Percentiles rank a stretch among this genome's conserved stretches.
Conservation (phyloP, 2,113 vertebrate species). For the Agapornis roseicollis region DNA sequence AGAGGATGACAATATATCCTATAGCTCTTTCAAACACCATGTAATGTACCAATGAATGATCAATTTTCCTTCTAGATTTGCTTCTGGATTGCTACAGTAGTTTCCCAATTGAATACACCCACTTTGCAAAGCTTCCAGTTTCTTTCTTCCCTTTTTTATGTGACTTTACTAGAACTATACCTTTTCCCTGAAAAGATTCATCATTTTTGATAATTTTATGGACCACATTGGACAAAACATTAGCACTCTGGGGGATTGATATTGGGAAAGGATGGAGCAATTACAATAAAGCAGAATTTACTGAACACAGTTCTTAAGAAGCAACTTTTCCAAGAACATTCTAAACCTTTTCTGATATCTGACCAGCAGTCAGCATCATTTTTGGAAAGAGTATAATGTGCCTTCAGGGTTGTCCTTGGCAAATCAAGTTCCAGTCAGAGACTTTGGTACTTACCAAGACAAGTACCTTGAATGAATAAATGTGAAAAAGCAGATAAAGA, state of each 20-base stretch:
- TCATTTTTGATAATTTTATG: background rate
- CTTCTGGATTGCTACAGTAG: background rate
- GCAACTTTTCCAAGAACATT: background rate
- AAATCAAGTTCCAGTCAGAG: background rate
- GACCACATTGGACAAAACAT: background rate
- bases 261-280: background rate
- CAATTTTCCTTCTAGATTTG: background rate
- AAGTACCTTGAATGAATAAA: background rate
- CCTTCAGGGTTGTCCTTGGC: background rate
- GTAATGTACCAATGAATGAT: background rate
- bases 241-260: background rate
- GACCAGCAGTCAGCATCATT: background rate
- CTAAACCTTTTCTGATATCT: background rate
- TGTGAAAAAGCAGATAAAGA: background rate
- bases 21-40: background rate
- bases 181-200: background rate
- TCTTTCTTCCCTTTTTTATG: background rate
- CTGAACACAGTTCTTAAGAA: background rate
- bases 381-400: background rate
- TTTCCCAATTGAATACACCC: background rate
- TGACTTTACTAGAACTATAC: background rate
- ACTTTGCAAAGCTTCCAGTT: background rate
- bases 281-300: background rate
- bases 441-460: background rate
- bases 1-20: background rate